Percentiles rank a stretch among this genome's conserved stretches.
Conservation (phyloP, 2,797 vertebrate species). For the Danio choprae region DNA sequence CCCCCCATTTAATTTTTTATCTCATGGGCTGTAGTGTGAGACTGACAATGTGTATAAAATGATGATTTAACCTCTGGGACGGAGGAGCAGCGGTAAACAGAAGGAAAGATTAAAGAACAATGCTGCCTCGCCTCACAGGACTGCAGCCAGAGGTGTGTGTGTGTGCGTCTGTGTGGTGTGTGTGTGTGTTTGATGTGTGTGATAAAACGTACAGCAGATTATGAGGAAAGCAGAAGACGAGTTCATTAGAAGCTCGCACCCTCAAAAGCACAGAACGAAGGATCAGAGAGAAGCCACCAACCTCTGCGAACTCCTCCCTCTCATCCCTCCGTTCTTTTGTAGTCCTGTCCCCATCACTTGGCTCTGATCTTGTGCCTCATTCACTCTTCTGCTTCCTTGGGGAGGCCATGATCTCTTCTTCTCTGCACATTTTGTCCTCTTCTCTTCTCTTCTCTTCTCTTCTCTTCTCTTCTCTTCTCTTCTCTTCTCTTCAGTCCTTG, state of each 20-base stretch:
- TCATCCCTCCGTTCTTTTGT: slow-evolving; percentile 49
- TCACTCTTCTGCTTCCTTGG: slow-evolving; percentile 6
- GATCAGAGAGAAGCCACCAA: slow-evolving; percentile 50
- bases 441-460: slow-evolving; percentile 5
- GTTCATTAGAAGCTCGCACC: slow-evolving; percentile 74
- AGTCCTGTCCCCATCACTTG: slow-evolving; percentile 44
- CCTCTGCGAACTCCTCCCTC: slow-evolving; percentile 42
- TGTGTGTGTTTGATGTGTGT: slow-evolving; percentile 73
- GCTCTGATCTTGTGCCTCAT: slow-evolving; percentile 29
- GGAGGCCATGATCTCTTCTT: slow-evolving; percentile 16
- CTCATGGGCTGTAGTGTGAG: slow-evolving; percentile 35
- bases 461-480: neutral
- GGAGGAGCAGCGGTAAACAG: slow-evolving; percentile 47
- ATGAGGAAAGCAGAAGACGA: slow-evolving; percentile 76
- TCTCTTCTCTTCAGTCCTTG: slow-evolving; percentile 7
- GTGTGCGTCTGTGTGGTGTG: neutral
- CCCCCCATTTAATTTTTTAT: slow-evolving; percentile 39
- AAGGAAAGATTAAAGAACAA: slow-evolving; percentile 51
- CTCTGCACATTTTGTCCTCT: neutral
- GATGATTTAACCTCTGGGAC: slow-evolving; percentile 52
- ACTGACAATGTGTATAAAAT: slow-evolving; percentile 53
- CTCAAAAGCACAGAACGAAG: slow-evolving; percentile 49
- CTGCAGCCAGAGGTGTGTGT: slow-evolving; percentile 25
- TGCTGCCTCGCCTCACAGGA: slow-evolving; percentile 29
- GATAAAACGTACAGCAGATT: slow-evolving; percentile 76